Evolutionary conservation across 2,113 vertebrate genomes (phyloP).

Genomic region (Uropsilus gracilis): DNA sequence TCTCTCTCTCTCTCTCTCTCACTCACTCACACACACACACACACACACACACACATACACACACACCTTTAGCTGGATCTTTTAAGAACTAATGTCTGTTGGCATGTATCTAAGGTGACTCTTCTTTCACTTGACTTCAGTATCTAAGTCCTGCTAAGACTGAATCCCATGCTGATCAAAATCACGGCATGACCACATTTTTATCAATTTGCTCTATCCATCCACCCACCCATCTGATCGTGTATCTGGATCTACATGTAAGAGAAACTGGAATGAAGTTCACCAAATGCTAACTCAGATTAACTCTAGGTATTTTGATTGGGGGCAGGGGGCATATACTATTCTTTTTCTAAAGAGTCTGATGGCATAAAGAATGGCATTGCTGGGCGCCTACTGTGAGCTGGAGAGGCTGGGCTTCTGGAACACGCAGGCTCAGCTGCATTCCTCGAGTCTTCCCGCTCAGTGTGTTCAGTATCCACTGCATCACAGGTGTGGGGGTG

Average conservation of each 20-base stretch:
- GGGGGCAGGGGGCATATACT: too few species aligned
- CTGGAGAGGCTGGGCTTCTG: too few species aligned
- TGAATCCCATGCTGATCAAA: conserved; percentile 19
- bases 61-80: not conserved
- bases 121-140: not conserved
- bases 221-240: too few species aligned
- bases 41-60: not conserved
- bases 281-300: not conserved
- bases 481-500: rapidly evolving
- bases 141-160: not conserved
- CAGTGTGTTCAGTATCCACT: rapidly evolving
- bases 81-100: not conserved
- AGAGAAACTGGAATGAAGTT: not conserved
- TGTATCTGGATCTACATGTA: not conserved
- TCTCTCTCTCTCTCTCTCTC: not conserved
- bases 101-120: not conserved
- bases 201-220: not conserved
- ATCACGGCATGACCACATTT: not conserved
- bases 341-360: too few species aligned
- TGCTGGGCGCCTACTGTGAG: not conserved
- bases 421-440: not conserved
- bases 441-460: not conserved
- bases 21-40: too few species aligned
- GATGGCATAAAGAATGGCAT: not conserved
- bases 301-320: not conserved